Conservation (phyloP, 2,888 invertebrate species). For the Eilema griseolum region DNA sequence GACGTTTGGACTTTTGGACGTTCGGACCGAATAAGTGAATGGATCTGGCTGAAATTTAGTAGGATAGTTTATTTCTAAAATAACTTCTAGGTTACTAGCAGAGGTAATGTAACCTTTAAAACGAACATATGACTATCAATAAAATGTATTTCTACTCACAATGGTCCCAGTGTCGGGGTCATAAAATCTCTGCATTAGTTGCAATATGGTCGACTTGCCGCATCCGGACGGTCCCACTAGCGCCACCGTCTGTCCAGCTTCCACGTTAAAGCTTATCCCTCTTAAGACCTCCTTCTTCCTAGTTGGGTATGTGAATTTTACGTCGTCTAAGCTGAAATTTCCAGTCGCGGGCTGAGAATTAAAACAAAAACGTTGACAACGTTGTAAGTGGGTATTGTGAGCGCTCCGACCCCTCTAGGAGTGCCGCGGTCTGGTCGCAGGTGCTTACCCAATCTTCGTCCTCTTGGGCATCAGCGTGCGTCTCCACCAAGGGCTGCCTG, state of each 20-base stretch:
- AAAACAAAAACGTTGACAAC: not conserved
- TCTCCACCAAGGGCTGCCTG: constrained; percentile 66
- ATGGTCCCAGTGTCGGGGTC: constrained; percentile 89
- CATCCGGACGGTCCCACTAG: constrained; percentile 92
- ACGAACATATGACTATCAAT: no score
- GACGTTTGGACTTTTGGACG: no score
- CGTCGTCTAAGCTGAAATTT: constrained; percentile 88
- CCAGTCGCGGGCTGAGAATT: constrained; percentile 86
- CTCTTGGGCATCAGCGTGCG: constrained; percentile 66
- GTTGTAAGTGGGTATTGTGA: not conserved
- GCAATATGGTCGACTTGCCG: constrained; percentile 93
- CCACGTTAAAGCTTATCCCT: constrained; percentile 89
- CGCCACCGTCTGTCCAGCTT: constrained; percentile 91
- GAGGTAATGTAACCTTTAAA: no score
- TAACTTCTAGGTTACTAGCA: no score
- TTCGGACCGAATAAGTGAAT: no score
- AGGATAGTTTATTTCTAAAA: no score
- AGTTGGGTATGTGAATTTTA: constrained; percentile 94
- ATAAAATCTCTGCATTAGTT: constrained; percentile 92
- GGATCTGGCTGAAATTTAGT: no score
- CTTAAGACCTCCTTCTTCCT: constrained; percentile 91
- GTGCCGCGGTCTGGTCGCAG: not conserved
- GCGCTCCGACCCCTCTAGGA: not conserved
- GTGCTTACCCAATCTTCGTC: constrained; percentile 69
- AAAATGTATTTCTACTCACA: constrained; percentile 42